These are phyloP conservation scores for Pseudolycoriella hygida DNA, from an alignment of 2,888 invertebrate genomes.

Conservation along the genomic window DNA sequence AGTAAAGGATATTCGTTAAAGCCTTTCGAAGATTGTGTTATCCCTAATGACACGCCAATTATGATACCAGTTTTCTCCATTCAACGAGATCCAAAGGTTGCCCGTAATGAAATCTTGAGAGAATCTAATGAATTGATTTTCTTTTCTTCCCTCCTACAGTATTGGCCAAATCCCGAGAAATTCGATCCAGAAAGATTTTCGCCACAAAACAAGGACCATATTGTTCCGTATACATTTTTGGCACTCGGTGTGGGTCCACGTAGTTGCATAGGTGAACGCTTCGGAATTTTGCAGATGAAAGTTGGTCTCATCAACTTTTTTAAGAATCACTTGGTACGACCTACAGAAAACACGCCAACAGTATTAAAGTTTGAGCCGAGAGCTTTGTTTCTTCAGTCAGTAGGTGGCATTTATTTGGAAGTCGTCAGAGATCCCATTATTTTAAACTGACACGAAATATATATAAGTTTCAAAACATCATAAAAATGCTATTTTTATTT, in stretches of 20 bases:
- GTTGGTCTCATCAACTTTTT: constrained; percentile 24
- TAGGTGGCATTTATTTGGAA: constrained; percentile 22
- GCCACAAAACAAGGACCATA: neutral
- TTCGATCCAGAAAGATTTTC: neutral
- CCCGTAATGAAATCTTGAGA: too few species aligned
- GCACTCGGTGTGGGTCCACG: neutral
- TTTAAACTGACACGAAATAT: too few species aligned
- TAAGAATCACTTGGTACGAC: constrained; percentile 21
- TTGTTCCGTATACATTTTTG: neutral
- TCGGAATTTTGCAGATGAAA: constrained; percentile 24
- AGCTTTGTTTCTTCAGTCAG: constrained; percentile 22
- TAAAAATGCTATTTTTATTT: too few species aligned
- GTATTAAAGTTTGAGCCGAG: constrained; percentile 21
- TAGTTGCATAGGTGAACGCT: constrained; percentile 20
- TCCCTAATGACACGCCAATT: constrained; percentile 23
- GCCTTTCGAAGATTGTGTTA: constrained; percentile 17
- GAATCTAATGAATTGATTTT: too few species aligned
- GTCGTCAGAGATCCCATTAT: constrained; percentile 18
- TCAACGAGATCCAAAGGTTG: constrained; percentile 24
- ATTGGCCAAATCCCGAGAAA: neutral
- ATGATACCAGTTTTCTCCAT: constrained; percentile 22
- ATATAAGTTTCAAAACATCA: too few species aligned
- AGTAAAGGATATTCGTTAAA: constrained; percentile 17
- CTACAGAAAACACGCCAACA: constrained; percentile 17
- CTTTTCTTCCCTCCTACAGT: neutral